Evolutionary conservation across 2,113 vertebrate genomes (phyloP), one percentile per base, ranked within the genome.

Genomic region (Spermophilus dauricus): DNA sequence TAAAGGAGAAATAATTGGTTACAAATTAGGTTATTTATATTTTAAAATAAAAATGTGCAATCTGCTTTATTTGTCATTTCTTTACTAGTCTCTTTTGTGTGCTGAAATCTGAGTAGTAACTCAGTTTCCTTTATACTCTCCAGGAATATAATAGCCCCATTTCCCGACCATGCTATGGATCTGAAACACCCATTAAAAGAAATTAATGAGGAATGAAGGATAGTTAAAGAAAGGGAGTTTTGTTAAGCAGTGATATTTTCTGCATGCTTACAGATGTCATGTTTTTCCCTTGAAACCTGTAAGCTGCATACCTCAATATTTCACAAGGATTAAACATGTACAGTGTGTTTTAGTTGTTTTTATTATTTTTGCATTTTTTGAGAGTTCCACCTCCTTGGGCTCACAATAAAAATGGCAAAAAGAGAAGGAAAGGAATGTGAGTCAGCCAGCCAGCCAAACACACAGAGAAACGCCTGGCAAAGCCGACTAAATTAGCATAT

Each of bases 401-500:
- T 94, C 72, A 26, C 91, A 96, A 95, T 91, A 96, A 96, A 98
- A 97, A 97, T 96, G 94, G 94, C 72, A 91, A 92, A 97, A 94
- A 89, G 78, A 95, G 26, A 80, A 95, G 83, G 42, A 88, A 86
- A 95, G 93, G 90, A 96, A 96, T 96, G 94, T 97, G 94, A 97
- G 81, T 93, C 90, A 97, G 96, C 90, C 97, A 97, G 96, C 90
- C 97, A 97, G 97, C 97, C 96, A 98, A 96, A 96, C 96, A 90
- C 93, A 86, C 95, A 93, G 39, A 95, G 89, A 97, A 96, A 93
- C 2, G 82, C 95, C 97, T 98, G 98, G 97, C 98, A 98, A 93
- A 97, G 96, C 82, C 18, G 22, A 76, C 95, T 85, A 89, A 96
- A 98, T 98, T 98, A 98, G 98, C 98, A 97, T 98, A 98, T 98